Conservation (phyloP, 23 tunicate genomes). For the Botrylloides violaceus region DNA sequence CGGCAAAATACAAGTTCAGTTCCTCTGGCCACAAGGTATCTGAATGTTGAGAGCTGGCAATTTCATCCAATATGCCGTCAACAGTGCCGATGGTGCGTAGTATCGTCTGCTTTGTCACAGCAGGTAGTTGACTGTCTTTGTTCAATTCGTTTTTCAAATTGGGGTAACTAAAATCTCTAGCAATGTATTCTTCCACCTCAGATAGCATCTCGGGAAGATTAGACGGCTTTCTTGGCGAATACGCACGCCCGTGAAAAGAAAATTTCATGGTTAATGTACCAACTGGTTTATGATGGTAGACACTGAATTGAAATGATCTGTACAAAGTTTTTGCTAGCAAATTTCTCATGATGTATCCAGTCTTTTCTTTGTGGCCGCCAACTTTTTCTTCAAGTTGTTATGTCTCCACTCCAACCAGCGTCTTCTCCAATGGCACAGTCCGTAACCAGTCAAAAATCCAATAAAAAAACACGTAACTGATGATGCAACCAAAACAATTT, state of each 20-base stretch:
- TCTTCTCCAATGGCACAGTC: slow-evolving; percentile 30
- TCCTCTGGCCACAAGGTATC: slow-evolving; percentile 18
- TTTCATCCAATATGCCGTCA: slow-evolving; percentile 16
- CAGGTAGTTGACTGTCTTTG: not conserved
- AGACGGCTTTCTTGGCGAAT: not conserved
- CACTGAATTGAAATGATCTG: no score
- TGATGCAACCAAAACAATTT: slow-evolving; percentile 27
- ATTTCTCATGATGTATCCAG: slow-evolving; percentile 41
- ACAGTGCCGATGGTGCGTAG: not conserved
- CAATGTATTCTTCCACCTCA: slow-evolving; percentile 17
- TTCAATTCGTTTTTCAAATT: slow-evolving; percentile 9
- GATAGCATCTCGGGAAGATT: not conserved
- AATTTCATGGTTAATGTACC: no score
- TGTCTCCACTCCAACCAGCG: slow-evolving; percentile 46
- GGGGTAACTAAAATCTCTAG: not conserved
- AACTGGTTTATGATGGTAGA: no score
- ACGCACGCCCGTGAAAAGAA: no score
- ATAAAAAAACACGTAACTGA: slow-evolving; percentile 48
- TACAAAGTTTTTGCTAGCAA: no score
- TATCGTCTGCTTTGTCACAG: slow-evolving; percentile 5
- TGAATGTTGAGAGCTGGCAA: slow-evolving; percentile 3
- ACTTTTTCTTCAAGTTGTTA: slow-evolving; percentile 36
- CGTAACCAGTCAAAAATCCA: slow-evolving; percentile 59
- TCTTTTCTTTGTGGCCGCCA: slow-evolving; percentile 39
- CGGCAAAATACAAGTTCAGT: not conserved